phyloP scores from a whole-genome alignment of 2,797 vertebrate species.

The Clarias platycephalus region DNA sequence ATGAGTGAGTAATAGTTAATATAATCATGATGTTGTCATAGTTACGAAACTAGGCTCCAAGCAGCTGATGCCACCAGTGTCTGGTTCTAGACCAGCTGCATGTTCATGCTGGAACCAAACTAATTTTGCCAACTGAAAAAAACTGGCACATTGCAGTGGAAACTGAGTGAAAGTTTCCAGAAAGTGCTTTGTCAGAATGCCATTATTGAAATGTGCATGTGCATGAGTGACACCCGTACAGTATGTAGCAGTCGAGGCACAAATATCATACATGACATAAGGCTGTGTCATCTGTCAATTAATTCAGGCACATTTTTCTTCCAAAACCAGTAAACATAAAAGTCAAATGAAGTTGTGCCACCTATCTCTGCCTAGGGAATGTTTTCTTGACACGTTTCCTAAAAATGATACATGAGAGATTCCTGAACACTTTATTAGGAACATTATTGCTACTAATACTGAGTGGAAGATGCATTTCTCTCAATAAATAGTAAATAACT shows the following conservation, averaged over 20 bases:
- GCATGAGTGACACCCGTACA: not conserved
- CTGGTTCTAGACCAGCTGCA: conserved; percentile 5
- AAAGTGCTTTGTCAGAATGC: not conserved
- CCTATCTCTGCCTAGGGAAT: not conserved
- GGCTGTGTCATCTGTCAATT: not conserved
- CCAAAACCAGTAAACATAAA: not conserved
- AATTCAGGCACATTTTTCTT: not conserved
- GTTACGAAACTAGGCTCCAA: not conserved
- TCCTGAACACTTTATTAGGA: not conserved
- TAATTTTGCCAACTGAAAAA: not conserved
- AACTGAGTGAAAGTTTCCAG: not conserved
- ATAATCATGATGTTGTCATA: not conserved
- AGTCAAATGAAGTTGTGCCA: not conserved
- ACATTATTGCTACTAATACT: not conserved
- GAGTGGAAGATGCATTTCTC: not conserved
- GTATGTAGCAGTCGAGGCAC: not conserved
- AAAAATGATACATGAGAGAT: not conserved
- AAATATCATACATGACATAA: too few relatives aligned
- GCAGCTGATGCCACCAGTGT: not conserved
- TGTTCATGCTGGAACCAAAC: not conserved
- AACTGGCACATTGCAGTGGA: conserved; percentile 2
- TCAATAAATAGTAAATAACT: too few relatives aligned
- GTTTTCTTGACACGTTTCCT: not conserved
- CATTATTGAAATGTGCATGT: not conserved
- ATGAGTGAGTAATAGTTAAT: not conserved